phyloP scores from a whole-genome alignment of 2,113 vertebrate genomes.

The Podiceps cristatus region DNA sequence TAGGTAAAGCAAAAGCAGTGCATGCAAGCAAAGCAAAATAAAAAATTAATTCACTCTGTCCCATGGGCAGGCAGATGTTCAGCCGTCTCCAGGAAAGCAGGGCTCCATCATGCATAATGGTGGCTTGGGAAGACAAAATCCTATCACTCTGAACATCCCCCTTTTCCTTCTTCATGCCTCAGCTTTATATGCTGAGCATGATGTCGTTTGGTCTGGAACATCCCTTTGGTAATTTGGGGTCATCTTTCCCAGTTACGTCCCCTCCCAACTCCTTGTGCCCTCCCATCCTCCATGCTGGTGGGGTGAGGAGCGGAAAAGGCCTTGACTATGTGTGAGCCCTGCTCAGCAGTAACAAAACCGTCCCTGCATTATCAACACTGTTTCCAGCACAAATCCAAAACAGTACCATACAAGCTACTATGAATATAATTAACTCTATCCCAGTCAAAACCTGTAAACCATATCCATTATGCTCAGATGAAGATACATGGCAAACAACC shows the following conservation, averaged over 20 bases:
- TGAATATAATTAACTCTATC: background rate
- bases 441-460: background rate
- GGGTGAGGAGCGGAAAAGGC: background rate
- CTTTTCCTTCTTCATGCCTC: background rate
- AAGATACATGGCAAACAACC: background rate
- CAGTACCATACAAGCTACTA: background rate
- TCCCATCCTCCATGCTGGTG: rapidly evolving
- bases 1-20: background rate
- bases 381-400: background rate
- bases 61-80: rapidly evolving
- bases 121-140: background rate
- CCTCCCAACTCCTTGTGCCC: background rate
- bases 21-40: background rate
- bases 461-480: background rate
- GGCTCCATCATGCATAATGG: rapidly evolving
- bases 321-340: background rate
- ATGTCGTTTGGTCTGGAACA: rapidly evolving
- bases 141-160: rapidly evolving
- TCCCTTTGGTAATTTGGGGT: background rate
- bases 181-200: background rate
- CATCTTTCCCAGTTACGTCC: background rate
- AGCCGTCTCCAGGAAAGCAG: background rate
- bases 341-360: background rate
- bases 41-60: background rate
- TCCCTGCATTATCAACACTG: rapidly evolving